Evolutionary conservation across 1,140 invertebrate genomes (phyloP), one percentile per base, ranked within the genome.

Genomic region (Drosophila watanabei): DNA sequence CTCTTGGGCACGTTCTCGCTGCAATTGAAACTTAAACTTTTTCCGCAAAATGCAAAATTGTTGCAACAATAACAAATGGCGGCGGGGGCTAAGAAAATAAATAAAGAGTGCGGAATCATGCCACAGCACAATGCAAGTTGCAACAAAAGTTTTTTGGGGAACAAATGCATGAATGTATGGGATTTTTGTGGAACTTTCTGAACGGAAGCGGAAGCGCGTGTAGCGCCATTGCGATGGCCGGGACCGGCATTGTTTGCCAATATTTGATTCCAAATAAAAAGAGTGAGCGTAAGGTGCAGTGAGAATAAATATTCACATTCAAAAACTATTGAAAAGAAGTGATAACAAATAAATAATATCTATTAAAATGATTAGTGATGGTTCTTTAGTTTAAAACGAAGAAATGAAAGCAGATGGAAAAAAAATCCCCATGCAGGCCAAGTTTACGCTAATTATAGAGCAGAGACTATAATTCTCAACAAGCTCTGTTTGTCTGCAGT

Each of bases 11-110:
- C 77, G 75, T 79, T 79, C 68, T 79, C 68, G 59, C 76, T 68
- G 78, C 84, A 89, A 88, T 88, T 89, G 80, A 88, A 88, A 89
- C 85, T 84, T 88, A 89, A 78, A 78, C 75, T 78, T 78, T 78
- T 73, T 78, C 41, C 49, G 64, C 75, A 75, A 88, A 88, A 88
- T 75, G 80, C 73, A 88, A 87, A 83, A 80, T 68, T 82, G 41
- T 79, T 63, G 63, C 79, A 83, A 63, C 84, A 82, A 80, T 77
- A 88, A 87, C 72, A 78, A 88, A 83, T 88, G 68, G 70, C 46
- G 39, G 37, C 48, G 48, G 61, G 70, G 57, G 58, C 66, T 75
- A 83, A 88, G 77, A 75, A 80, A 75, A 77, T 83, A 84, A 80
- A 80, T 68, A 79, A 72, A 76, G 65, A 65, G 62, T 65, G 41